phyloP scores from a whole-genome alignment of 2,888 invertebrate genomes.

The Ophion obscuratus region DNA sequence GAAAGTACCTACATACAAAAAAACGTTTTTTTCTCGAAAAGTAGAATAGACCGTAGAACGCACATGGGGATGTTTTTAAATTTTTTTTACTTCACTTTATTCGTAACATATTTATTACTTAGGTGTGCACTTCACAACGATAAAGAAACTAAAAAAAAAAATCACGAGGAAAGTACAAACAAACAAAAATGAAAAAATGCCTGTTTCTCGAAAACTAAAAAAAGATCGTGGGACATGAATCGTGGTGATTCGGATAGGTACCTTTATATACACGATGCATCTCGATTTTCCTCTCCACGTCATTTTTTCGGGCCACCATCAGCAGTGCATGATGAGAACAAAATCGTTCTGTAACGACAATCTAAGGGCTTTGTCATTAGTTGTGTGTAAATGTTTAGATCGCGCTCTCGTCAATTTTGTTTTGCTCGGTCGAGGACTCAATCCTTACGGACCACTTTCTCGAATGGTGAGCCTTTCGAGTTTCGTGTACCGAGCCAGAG shows the following conservation, averaged over 20 bases:
- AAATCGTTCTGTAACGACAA: neutral
- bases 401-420: conserved; percentile 26
- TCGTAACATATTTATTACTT: too few species aligned
- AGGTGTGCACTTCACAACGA: neutral
- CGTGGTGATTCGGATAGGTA: neutral
- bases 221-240: neutral
- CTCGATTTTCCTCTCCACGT: neutral
- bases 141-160: too few species aligned
- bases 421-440: neutral
- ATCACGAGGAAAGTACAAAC: neutral
- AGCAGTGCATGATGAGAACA: conserved; percentile 1
- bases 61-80: neutral
- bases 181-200: neutral
- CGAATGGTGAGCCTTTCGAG: conserved; percentile 24
- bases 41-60: neutral
- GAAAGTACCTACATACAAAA: neutral
- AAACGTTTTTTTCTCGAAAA: neutral
- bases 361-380: neutral
- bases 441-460: conserved; percentile 32
- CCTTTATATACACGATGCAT: neutral
- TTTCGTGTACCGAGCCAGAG: conserved; percentile 11
- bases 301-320: neutral
- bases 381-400: conserved; percentile 3
- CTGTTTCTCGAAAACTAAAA: neutral
- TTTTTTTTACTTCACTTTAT: too few species aligned